Evolutionary conservation across 2,888 invertebrate species (phyloP).

Genomic region (Cephus pulcher): DNA sequence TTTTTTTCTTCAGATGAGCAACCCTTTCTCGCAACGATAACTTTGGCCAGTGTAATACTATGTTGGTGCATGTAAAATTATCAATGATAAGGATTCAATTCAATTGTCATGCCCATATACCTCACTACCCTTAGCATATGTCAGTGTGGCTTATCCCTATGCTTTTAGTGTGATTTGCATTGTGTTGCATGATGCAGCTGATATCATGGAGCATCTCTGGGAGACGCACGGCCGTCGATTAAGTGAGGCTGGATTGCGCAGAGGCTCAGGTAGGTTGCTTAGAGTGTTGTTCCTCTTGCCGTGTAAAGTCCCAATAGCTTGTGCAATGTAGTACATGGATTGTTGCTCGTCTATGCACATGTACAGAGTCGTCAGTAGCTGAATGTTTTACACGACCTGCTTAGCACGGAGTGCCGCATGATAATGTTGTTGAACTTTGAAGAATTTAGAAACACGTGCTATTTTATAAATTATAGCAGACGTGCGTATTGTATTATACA

Average conservation of each 20-base stretch:
- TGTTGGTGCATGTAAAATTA: conserved; percentile 63
- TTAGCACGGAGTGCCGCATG: conserved; percentile 2
- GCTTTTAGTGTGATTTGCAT: conserved; percentile 41
- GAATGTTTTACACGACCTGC: conserved; percentile 6
- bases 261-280: conserved; percentile 77
- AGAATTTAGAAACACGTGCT: background rate
- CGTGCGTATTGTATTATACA: background rate
- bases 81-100: conserved; percentile 28
- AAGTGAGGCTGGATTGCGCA: conserved; percentile 80
- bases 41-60: conserved; percentile 41
- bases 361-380: conserved; percentile 3
- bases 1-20: conserved; percentile 7
- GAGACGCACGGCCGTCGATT: conserved; percentile 79
- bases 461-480: background rate
- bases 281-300: background rate
- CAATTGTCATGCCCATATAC: conserved; percentile 7
- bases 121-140: conserved; percentile 17
- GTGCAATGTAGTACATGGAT: background rate
- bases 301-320: background rate
- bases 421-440: conserved; percentile 4
- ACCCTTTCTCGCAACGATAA: conserved; percentile 12
- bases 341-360: background rate
- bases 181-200: conserved; percentile 59
- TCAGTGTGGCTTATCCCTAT: conserved; percentile 31
- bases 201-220: conserved; percentile 80